Evolutionary conservation across 2,113 vertebrate species (phyloP), one percentile per base, ranked within the genome.

Genomic region (Okapia johnstoni): DNA sequence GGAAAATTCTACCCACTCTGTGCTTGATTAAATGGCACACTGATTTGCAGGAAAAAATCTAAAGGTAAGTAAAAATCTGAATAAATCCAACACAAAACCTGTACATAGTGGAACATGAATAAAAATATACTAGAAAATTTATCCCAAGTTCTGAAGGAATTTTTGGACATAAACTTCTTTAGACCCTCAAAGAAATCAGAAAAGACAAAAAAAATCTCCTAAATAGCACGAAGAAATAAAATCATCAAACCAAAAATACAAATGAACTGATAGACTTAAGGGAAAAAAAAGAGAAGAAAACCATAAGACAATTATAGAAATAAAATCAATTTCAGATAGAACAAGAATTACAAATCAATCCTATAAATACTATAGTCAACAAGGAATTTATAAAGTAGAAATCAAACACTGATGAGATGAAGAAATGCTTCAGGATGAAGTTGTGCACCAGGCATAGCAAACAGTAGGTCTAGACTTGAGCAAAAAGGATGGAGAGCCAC

Each of bases 161-260:
- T 79, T 94, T 93, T 79, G 93, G 66, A 93, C 81, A 58, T 57
- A 77, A 89, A 76, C 40, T 94, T 77, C 46, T 61, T 54, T 36
- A 57, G 30, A 61, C 2, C 6, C 23, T 94, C 26, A 89, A 76
- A 60, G 33, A 97, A 89, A 21, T 88, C 84, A 79, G 66, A 92
- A 26, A 95, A 25, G 55, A 88, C 9, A 90, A 4, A 80, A 88
- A 90, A 90, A 94, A 77, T 77, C 4, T 83, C 73, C 91, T 83
- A 88, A 96, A 92, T 30, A 88, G 83, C 23, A 85, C 48, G 5
- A 90, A 90, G 60, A 97, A 80, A 93, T 48, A 96, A 80, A 97
- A 54, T 60, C 28, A 85, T 33, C 61, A 79, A 93, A 90, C 57
- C 10, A 88, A 88, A 93, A 94, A 94, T 21, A 85, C 54, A 88